Evolutionary conservation across 2,113 vertebrate species (phyloP).

Genomic region (Mola mola): DNA sequence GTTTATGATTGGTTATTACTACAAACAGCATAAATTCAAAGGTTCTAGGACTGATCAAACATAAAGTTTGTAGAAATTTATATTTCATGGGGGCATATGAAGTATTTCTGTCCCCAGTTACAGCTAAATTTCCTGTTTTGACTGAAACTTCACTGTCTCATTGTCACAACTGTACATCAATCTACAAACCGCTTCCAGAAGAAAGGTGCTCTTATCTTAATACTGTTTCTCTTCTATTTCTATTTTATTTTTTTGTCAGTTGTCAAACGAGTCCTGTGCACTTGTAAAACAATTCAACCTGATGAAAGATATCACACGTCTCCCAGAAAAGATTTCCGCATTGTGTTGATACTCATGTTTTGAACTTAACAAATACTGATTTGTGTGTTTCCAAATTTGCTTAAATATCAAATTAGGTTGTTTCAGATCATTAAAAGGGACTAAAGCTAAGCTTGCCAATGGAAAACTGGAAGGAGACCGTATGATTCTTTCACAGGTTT

Average conservation of each 20-base stretch:
- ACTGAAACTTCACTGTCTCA: slow-evolving; percentile 67
- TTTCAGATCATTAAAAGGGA: slow-evolving; percentile 23
- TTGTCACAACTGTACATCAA: slow-evolving; percentile 81
- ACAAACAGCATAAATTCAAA: slow-evolving; percentile 13
- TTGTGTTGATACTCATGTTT: slow-evolving; percentile 8
- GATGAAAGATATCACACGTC: slow-evolving; percentile 49
- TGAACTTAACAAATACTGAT: neutral
- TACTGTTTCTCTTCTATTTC: slow-evolving; percentile 50
- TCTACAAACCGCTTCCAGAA: slow-evolving; percentile 85
- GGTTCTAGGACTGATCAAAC: slow-evolving; percentile 6
- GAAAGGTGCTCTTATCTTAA: slow-evolving; percentile 89
- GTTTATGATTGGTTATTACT: neutral
- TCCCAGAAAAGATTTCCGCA: slow-evolving; percentile 81
- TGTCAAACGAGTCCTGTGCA: slow-evolving; percentile 40
- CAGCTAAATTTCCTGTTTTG: slow-evolving; percentile 16
- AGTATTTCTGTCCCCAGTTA: slow-evolving; percentile 1
- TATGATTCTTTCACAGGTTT: slow-evolving; percentile 80
- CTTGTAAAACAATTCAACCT: slow-evolving; percentile 32
- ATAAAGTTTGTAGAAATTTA: neutral
- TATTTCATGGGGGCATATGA: slow-evolving; percentile 12
- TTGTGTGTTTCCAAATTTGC: neutral
- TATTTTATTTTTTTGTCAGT: too few relatives aligned
- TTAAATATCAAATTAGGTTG: neutral
- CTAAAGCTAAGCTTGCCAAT: slow-evolving; percentile 43
- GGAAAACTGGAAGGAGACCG: slow-evolving; percentile 79